Evolutionary conservation across 2,797 vertebrate genomes (phyloP).

Genomic region (Lacerta viridis): DNA sequence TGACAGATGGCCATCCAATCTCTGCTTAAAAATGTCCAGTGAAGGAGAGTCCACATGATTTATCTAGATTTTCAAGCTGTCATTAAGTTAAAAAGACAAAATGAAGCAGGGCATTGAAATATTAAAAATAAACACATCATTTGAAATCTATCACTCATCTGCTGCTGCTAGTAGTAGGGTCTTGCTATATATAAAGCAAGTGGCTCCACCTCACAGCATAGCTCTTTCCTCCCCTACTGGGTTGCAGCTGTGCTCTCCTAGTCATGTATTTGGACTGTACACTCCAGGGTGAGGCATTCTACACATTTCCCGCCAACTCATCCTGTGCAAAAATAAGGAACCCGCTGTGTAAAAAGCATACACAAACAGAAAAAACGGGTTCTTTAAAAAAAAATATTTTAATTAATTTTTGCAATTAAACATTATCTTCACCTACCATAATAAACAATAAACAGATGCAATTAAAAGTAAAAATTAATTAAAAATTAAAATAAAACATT

Average conservation of each 20-base stretch:
- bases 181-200: neutral
- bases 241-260: neutral
- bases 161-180: too few species aligned
- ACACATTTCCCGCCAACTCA: too few species aligned
- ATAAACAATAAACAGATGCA: too few species aligned
- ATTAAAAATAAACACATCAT: neutral
- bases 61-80: neutral
- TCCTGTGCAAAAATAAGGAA: neutral
- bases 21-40: too few species aligned
- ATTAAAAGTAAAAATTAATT: too few species aligned
- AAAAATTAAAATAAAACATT: too few species aligned
- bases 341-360: too few species aligned
- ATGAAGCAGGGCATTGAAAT: neutral
- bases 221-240: neutral
- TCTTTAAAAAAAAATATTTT: too few species aligned
- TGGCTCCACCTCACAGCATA: neutral
- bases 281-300: neutral
- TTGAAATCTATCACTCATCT: neutral
- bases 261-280: neutral
- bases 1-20: too few species aligned
- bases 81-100: neutral
- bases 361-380: too few species aligned
- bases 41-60: neutral
- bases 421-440: too few species aligned
- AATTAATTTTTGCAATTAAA: too few species aligned